Evolutionary conservation across 2,888 invertebrate genomes (phyloP).

Genomic region (Nomada lathburiana): DNA sequence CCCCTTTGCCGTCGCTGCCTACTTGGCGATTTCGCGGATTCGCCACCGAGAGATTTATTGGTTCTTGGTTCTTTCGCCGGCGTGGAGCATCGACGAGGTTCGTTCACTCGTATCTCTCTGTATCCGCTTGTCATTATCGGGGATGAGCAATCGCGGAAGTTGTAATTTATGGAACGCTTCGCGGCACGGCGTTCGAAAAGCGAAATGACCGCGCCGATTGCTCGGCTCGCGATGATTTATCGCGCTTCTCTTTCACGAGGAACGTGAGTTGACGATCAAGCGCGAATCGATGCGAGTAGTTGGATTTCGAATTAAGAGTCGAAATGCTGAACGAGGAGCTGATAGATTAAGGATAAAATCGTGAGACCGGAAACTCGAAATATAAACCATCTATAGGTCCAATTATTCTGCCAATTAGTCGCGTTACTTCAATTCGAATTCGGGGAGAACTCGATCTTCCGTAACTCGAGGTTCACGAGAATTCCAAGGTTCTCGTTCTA

Average conservation of each 20-base stretch:
- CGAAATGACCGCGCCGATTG: neutral
- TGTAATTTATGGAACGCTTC: neutral
- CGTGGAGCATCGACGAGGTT: neutral
- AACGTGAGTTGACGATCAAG: too few species aligned
- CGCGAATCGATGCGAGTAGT: neutral
- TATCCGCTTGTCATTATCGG: slow-evolving; percentile 9
- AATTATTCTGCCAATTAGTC: too few species aligned
- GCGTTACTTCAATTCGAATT: too few species aligned
- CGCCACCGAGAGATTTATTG: slow-evolving; percentile 40
- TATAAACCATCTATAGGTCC: too few species aligned
- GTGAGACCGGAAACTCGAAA: neutral
- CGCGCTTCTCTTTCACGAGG: neutral
- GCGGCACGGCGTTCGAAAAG: neutral
- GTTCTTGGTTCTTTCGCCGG: slow-evolving; percentile 34
- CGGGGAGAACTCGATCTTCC: too few species aligned
- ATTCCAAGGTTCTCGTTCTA: too few species aligned
- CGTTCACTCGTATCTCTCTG: slow-evolving; percentile 2
- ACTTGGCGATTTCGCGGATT: slow-evolving; percentile 41
- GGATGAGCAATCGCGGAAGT: neutral
- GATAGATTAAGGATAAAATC: too few species aligned
- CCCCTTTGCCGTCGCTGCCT: slow-evolving; percentile 49
- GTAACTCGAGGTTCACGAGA: neutral
- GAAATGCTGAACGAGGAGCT: too few species aligned
- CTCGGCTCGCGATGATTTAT: neutral
- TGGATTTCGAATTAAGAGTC: too few species aligned